These are phyloP conservation scores for Glyphotaelius pellucidus DNA, from an alignment of 2,888 invertebrate genomes.

Conservation along the genomic window DNA sequence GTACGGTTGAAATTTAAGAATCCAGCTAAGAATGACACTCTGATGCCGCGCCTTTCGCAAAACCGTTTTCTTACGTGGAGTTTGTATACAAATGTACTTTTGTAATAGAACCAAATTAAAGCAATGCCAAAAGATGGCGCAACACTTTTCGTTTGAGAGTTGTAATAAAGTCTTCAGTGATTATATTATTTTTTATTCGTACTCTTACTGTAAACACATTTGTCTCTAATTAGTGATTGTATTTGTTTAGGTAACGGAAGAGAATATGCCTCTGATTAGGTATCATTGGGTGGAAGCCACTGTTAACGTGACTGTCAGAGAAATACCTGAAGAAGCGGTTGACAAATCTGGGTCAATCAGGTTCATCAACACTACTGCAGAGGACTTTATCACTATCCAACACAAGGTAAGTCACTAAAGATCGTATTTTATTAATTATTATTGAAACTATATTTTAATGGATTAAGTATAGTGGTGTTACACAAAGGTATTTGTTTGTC, in stretches of 20 bases:
- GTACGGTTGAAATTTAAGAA: no score
- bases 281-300: constrained; percentile 87
- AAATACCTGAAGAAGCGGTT: constrained; percentile 94
- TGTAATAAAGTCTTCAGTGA: no score
- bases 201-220: not conserved
- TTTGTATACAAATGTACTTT: no score
- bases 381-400: constrained; percentile 87
- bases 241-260: constrained; percentile 80
- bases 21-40: no score
- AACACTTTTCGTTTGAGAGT: no score
- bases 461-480: no score
- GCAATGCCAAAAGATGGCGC: no score
- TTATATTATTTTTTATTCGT: no score
- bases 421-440: not conserved
- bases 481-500: no score
- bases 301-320: constrained; percentile 91
- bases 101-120: no score
- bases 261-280: constrained; percentile 77
- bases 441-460: not conserved
- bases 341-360: constrained; percentile 94
- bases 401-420: constrained; percentile 71
- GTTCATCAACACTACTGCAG: constrained; percentile 87
- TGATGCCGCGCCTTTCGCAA: no score
- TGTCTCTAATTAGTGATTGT: not conserved
- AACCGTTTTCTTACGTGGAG: no score